Evolutionary conservation across 2,888 invertebrate genomes (phyloP).

Genomic region (Axea sp.): DNA sequence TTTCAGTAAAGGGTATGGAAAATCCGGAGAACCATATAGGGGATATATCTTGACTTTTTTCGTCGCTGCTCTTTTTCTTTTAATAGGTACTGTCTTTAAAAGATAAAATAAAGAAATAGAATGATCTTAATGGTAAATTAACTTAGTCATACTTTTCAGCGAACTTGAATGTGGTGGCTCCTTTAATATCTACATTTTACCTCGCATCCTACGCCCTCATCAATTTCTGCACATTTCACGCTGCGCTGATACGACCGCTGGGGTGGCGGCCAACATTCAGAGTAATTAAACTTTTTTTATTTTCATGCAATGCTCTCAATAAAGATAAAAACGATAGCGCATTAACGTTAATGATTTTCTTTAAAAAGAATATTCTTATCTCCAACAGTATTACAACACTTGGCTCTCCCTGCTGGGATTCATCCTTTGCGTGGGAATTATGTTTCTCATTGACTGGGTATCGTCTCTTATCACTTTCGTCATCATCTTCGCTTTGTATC

Average conservation of each 20-base stretch:
- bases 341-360: conserved; percentile 14
- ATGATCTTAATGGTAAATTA: too few species aligned
- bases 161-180: conserved; percentile 93
- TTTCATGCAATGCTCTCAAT: conserved; percentile 10
- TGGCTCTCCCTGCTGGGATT: conserved; percentile 94
- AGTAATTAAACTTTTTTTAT: conserved; percentile 80
- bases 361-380: conserved; percentile 29
- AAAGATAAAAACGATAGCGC: conserved; percentile 25
- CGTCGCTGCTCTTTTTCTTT: conserved; percentile 90
- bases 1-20: conserved; percentile 95
- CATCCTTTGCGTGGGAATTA: conserved; percentile 90
- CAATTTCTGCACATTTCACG: conserved; percentile 97
- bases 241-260: conserved; percentile 90
- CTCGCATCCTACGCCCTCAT: conserved; percentile 95
- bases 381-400: conserved; percentile 91
- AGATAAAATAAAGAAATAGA: too few species aligned
- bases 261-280: conserved; percentile 95
- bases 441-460: conserved; percentile 96
- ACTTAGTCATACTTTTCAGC: conserved; percentile 80
- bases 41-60: conserved; percentile 95
- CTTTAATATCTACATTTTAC: conserved; percentile 97
- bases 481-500: conserved; percentile 92
- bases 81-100: too few species aligned
- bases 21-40: conserved; percentile 90
- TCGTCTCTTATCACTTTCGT: conserved; percentile 95